Evolutionary conservation across 2,888 invertebrate species (phyloP).

Genomic region (Kryphioiulus occultus): DNA sequence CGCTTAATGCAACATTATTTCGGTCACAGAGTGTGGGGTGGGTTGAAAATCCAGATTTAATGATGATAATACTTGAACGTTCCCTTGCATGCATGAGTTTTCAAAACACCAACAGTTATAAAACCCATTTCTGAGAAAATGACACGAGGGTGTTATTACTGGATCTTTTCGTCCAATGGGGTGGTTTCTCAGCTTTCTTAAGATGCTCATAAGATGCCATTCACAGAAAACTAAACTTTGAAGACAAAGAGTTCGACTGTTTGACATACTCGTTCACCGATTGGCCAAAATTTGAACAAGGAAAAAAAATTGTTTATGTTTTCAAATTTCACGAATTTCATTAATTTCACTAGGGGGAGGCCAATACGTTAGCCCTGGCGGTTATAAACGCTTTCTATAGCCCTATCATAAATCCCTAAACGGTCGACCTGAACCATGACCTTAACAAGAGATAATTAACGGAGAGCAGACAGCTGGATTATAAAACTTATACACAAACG

Average conservation of each 20-base stretch:
- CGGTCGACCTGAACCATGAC: background rate
- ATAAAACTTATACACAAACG: background rate
- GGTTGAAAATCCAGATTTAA: too few species aligned
- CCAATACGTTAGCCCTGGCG: background rate
- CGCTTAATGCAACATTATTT: too few species aligned
- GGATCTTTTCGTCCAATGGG: background rate
- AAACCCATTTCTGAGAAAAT: too few species aligned
- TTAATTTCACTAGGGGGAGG: background rate
- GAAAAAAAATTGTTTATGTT: background rate
- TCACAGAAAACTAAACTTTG: constrained; percentile 7
- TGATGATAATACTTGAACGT: too few species aligned
- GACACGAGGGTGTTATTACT: too few species aligned
- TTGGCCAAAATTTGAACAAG: background rate
- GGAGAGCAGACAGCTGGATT: background rate
- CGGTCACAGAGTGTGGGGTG: too few species aligned
- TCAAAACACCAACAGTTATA: too few species aligned
- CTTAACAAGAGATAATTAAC: background rate
- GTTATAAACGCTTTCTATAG: background rate
- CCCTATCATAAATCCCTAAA: background rate
- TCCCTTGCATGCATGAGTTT: too few species aligned
- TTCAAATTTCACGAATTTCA: constrained; percentile 15
- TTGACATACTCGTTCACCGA: background rate
- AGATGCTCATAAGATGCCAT: too few species aligned
- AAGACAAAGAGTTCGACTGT: background rate
- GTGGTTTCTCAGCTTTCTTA: background rate